A percentile compares a stretch with the other conserved stretches of the same genome.
These are phyloP conservation scores for Pseudomyrmex gracilis DNA, from an alignment of 1,140 invertebrate species.

Conservation along the genomic window DNA sequence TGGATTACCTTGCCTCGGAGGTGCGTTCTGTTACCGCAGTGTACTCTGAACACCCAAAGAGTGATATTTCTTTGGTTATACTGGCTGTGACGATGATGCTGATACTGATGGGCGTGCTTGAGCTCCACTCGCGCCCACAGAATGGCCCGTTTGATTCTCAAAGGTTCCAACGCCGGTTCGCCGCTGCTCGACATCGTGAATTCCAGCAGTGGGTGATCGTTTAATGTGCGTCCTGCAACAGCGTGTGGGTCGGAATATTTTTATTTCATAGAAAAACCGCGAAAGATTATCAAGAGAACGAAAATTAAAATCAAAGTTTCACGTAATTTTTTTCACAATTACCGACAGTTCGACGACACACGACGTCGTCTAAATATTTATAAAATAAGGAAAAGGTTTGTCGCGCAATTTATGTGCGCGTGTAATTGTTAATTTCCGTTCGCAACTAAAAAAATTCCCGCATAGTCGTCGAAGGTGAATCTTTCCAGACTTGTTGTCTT, in stretches of 20 bases:
- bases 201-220: slow-evolving; percentile 93
- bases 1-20: slow-evolving; percentile 87
- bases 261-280: background rate
- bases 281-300: background rate
- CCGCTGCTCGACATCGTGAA: slow-evolving; percentile 89
- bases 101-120: slow-evolving; percentile 84
- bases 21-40: slow-evolving; percentile 86
- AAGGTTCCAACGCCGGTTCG: slow-evolving; percentile 86
- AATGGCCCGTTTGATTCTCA: slow-evolving; percentile 90
- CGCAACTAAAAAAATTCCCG: slow-evolving; percentile 28
- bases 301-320: background rate
- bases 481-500: slow-evolving; percentile 45
- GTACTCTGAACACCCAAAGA: slow-evolving; percentile 89
- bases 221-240: slow-evolving; percentile 90
- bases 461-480: slow-evolving; percentile 27
- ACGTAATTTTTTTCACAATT: no score
- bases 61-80: slow-evolving; percentile 86
- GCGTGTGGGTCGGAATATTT: background rate
- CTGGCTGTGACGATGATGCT: slow-evolving; percentile 83
- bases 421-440: slow-evolving; percentile 41
- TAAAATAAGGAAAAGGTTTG: background rate
- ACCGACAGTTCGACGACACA: background rate
- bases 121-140: slow-evolving; percentile 91
- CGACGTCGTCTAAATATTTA: background rate
- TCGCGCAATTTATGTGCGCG: background rate